Conservation (phyloP, 2,797 vertebrate species). For the Brachyalestes nurse region DNA sequence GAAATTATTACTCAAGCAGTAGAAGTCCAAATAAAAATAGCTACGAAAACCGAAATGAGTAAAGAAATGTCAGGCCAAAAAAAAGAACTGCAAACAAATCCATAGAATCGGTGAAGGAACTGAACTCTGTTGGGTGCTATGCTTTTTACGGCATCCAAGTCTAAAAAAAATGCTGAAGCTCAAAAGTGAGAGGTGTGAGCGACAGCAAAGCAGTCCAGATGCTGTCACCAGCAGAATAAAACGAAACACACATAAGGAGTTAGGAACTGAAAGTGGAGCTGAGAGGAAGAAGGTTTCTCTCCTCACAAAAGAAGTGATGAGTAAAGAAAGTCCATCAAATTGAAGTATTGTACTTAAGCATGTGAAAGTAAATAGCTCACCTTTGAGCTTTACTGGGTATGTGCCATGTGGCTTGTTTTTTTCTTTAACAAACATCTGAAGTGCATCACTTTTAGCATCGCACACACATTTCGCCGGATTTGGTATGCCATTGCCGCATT, state of each 20-base stretch:
- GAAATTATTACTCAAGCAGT: background rate
- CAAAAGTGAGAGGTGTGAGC: background rate
- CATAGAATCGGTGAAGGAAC: background rate
- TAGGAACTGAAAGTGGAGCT: background rate
- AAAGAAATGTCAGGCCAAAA: background rate
- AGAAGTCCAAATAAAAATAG: background rate
- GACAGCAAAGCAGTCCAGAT: background rate
- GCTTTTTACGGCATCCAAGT: background rate
- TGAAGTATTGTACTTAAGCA: too few species aligned
- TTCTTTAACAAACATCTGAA: constrained; percentile 12
- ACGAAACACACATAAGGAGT: background rate
- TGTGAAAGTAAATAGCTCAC: background rate
- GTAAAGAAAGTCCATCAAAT: background rate
- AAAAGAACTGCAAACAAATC: background rate
- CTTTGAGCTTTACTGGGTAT: background rate
- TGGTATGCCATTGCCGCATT: constrained; percentile 9
- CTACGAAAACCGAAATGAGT: background rate
- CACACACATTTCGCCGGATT: constrained; percentile 27
- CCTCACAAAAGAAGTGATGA: background rate
- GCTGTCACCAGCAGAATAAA: background rate
- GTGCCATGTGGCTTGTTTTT: background rate
- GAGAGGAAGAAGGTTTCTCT: background rate
- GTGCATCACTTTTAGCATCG: background rate
- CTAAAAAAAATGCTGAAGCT: background rate
- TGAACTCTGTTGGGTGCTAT: background rate